These are phyloP conservation scores for Galerucella calmariensis DNA, from an alignment of 2,888 invertebrate genomes.

Conservation along the genomic window DNA sequence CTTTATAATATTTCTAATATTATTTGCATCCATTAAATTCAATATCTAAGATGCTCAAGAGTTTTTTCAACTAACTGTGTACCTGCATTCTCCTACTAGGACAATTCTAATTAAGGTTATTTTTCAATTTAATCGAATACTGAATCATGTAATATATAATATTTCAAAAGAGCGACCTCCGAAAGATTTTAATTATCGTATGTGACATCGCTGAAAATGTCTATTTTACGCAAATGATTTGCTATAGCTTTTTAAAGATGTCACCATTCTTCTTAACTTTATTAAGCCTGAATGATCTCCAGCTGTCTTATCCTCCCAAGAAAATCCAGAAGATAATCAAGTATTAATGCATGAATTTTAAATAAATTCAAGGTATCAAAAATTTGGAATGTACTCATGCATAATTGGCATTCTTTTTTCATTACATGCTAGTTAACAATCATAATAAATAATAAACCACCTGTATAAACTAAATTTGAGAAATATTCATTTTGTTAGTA, in stretches of 20 bases:
- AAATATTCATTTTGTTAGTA: conserved; percentile 4
- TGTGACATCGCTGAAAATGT: no score
- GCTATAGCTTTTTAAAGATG: not conserved
- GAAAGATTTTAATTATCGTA: no score
- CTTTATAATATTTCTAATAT: not conserved
- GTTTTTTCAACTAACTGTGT: not conserved
- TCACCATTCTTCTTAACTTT: no score
- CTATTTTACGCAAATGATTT: not conserved
- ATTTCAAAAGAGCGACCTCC: no score
- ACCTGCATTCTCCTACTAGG: not conserved
- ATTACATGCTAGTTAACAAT: conserved; percentile 5
- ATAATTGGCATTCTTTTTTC: conserved; percentile 7
- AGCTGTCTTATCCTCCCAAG: not conserved
- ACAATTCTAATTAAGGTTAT: not conserved
- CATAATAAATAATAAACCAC: not conserved
- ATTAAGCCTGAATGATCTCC: not conserved
- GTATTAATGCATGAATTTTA: not conserved
- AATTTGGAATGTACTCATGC: conserved; percentile 1
- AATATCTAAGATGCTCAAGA: not conserved
- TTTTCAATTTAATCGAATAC: no score
- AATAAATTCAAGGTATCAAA: not conserved
- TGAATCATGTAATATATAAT: no score
- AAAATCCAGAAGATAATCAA: not conserved
- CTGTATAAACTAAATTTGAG: not conserved
- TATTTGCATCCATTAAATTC: not conserved